phyloP scores from a whole-genome alignment of 2,888 invertebrate genomes.

The Epistrophella euchroma region DNA sequence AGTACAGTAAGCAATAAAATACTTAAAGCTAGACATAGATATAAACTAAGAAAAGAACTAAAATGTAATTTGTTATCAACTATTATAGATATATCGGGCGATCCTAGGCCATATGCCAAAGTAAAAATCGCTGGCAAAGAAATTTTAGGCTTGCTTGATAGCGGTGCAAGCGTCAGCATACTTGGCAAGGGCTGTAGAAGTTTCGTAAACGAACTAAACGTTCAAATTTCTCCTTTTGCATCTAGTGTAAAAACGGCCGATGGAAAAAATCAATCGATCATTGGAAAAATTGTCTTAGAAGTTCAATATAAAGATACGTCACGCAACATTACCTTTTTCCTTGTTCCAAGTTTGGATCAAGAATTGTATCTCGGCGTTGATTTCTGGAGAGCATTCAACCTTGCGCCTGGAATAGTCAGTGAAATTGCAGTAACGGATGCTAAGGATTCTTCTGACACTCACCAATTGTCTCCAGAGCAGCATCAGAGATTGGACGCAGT shows the following conservation, averaged over 20 bases:
- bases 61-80: background rate
- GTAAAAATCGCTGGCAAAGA: background rate
- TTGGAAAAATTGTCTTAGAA: background rate
- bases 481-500: background rate
- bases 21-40: background rate
- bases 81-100: background rate
- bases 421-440: background rate
- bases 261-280: background rate
- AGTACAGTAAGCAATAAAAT: background rate
- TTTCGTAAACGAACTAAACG: background rate
- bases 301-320: background rate
- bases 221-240: background rate
- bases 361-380: background rate
- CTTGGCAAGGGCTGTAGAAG: slow-evolving; percentile 2
- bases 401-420: background rate
- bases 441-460: background rate
- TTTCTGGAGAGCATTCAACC: background rate
- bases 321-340: background rate
- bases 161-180: slow-evolving; percentile 8
- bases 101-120: slow-evolving; percentile 4
- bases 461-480: slow-evolving; percentile 9
- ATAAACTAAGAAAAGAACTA: background rate
- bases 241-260: slow-evolving; percentile 20
- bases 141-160: background rate
- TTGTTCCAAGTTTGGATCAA: background rate